Evolutionary conservation across 2,888 invertebrate species (phyloP).

Genomic region (Dynastes tityus): DNA sequence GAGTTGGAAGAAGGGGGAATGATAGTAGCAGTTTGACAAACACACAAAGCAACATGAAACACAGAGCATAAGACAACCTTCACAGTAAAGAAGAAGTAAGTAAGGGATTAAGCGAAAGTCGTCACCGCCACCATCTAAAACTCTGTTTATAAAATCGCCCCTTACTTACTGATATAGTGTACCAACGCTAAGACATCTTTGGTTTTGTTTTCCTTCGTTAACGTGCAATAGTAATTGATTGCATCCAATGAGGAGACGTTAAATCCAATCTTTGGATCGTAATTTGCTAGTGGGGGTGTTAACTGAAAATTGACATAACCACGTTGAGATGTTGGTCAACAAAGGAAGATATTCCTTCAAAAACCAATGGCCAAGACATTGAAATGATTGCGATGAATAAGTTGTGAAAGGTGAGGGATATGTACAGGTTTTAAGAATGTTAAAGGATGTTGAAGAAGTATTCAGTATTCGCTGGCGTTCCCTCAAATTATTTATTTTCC

Average conservation of each 20-base stretch:
- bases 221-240: neutral
- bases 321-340: neutral
- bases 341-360: neutral
- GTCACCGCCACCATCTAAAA: constrained; percentile 26
- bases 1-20: too few species aligned
- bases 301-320: constrained; percentile 9
- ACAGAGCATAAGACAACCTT: neutral
- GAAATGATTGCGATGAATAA: too few species aligned
- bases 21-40: neutral
- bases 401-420: too few species aligned
- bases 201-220: constrained; percentile 5
- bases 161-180: constrained; percentile 3
- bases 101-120: constrained; percentile 7
- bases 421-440: too few species aligned
- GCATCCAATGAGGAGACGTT: neutral
- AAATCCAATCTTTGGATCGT: constrained; percentile 46
- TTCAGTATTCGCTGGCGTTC: too few species aligned
- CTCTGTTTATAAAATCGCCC: constrained; percentile 5
- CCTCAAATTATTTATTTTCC: too few species aligned
- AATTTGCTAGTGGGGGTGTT: neutral
- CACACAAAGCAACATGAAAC: constrained; percentile 10
- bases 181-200: neutral
- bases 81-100: constrained; percentile 1
- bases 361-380: too few species aligned
- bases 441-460: too few species aligned